phyloP scores from a whole-genome alignment of 2,888 invertebrate genomes.

The Balanococcus diminutus region DNA sequence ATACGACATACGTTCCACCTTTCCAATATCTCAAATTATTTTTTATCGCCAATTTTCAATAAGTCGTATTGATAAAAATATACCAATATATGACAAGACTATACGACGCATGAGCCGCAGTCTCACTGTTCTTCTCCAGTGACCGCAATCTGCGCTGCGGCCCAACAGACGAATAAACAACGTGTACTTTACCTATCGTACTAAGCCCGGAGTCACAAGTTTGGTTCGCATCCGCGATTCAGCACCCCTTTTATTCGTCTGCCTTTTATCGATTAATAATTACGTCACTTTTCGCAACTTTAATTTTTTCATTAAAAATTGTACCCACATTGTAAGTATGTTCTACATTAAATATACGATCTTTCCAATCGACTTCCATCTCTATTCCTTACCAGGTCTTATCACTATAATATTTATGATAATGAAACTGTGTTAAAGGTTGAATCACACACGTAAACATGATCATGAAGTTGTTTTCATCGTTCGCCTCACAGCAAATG shows the following conservation, averaged over 20 bases:
- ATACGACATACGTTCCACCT: neutral
- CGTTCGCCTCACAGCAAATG: neutral
- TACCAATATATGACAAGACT: neutral
- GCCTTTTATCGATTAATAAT: neutral
- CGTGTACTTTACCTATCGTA: neutral
- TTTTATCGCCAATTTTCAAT: neutral
- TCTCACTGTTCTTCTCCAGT: neutral
- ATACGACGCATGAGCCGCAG: neutral
- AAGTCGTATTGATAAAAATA: neutral
- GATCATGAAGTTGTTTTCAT: neutral
- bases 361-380: too few relatives aligned
- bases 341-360: too few relatives aligned
- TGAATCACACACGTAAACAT: neutral
- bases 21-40: too few relatives aligned
- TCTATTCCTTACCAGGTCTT: neutral
- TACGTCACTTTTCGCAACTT: neutral
- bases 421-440: neutral
- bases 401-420: neutral
- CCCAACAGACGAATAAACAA: neutral
- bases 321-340: too few relatives aligned
- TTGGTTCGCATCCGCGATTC: neutral
- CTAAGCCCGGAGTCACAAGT: neutral
- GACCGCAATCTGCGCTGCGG: neutral
- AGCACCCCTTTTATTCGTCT: neutral
- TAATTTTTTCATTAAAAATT: too few relatives aligned